phyloP scores from a whole-genome alignment of 2,113 vertebrate species.

The Noctilio leporinus region DNA sequence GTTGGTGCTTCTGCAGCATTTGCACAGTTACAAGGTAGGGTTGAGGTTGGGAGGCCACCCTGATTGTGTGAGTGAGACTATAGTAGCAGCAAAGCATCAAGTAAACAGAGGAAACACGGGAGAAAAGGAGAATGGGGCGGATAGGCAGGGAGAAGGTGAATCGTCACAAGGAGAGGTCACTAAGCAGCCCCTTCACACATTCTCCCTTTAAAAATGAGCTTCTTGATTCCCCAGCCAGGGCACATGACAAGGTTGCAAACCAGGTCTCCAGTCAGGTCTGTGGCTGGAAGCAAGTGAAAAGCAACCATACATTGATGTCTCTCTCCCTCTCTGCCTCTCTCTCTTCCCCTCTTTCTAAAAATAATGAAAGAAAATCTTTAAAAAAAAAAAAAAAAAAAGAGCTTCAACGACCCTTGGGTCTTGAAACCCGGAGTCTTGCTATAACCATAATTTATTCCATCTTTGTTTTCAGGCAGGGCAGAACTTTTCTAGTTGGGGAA shows the following conservation, averaged over 20 bases:
- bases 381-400: no score
- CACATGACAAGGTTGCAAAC: no score
- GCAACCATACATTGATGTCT: no score
- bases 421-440: neutral
- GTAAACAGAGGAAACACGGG: neutral
- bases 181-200: neutral
- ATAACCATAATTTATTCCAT: neutral
- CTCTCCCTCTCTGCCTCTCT: no score
- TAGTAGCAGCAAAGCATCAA: neutral
- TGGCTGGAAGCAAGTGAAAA: no score
- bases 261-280: no score
- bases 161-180: neutral
- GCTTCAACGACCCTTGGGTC: neutral
- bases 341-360: no score
- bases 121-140: neutral
- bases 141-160: neutral
- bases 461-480: neutral
- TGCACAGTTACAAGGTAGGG: neutral
- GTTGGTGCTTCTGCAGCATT: neutral
- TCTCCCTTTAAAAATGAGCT: neutral
- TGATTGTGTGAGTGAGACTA: neutral
- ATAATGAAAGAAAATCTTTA: no score
- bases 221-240: no score
- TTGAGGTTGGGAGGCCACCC: neutral
- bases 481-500: neutral